Conservation (phyloP, 2,888 invertebrate genomes). For the Cabera pusaria region DNA sequence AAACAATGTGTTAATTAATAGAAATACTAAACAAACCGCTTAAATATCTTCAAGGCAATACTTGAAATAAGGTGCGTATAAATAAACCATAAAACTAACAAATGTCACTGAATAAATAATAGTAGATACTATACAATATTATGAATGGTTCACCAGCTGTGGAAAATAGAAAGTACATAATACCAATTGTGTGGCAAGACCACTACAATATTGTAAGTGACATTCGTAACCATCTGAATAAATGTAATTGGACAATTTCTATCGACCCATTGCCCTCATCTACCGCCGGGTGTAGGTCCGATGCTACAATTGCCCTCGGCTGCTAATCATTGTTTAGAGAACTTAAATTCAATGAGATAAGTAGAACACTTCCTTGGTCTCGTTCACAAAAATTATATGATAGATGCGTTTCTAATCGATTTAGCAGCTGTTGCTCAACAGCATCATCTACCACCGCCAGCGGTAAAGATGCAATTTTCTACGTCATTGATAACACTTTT, state of each 20-base stretch:
- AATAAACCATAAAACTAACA: too few relatives aligned
- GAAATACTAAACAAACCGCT: too few relatives aligned
- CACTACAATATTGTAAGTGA: slow-evolving; percentile 72
- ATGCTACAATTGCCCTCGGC: slow-evolving; percentile 57
- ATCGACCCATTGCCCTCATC: slow-evolving; percentile 77
- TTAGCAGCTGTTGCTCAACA: not conserved
- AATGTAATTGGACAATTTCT: slow-evolving; percentile 78
- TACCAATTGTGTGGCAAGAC: slow-evolving; percentile 57
- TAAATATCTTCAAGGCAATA: too few relatives aligned
- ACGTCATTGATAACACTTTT: slow-evolving; percentile 11
- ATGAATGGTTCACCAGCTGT: slow-evolving; percentile 32
- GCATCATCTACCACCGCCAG: too few relatives aligned
- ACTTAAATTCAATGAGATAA: slow-evolving; percentile 49
- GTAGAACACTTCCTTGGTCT: slow-evolving; percentile 36
- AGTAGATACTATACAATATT: slow-evolving; percentile 26
- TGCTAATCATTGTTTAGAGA: slow-evolving; percentile 59
- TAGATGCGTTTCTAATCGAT: too few relatives aligned
- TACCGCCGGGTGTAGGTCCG: slow-evolving; percentile 46
- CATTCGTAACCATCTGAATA: slow-evolving; percentile 77
- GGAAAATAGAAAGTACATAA: slow-evolving; percentile 32
- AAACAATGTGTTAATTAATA: too few relatives aligned
- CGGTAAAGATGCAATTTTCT: slow-evolving; percentile 1
- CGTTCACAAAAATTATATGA: not conserved
- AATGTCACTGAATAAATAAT: too few relatives aligned
- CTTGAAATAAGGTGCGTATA: too few relatives aligned